Evolutionary conservation across 2,797 vertebrate species (phyloP), one percentile per base, ranked within the genome.

Genomic region (Cryptoblepharus egeriae): DNA sequence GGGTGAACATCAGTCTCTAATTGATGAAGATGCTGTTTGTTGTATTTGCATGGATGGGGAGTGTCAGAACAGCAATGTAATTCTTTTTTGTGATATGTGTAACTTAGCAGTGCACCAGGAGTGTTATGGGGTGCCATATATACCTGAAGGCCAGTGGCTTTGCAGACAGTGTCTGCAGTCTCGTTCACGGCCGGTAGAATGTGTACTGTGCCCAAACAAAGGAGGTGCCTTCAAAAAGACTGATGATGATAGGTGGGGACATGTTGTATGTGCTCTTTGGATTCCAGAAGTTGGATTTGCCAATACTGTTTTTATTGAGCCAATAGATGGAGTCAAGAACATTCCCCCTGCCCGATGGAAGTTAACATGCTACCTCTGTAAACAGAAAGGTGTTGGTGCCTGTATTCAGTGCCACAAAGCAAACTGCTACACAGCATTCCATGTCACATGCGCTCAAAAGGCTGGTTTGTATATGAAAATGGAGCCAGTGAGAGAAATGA

Each of bases 351-450:
- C 98, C 35, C 97, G 98, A 91, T 99, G 98, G 98, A 99, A 98
- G 94, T 97, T 99, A 93, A 98, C 97, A 2, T 99, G 98, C 96
- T 99, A 99, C 97, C 97, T 99, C 95, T 99, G 98, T 91, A 99
- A 99, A 96, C 97, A 99, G 95, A 99, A 97, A 89, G 98, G 97
- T 1, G 96, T 98, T 10, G 98, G 98, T 32, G 98, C 98, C 75
- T 99, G 98, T 91, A 99, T 99, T 91, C 98, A 99, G 96, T 99
- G 98, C 95, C 98, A 99, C 96, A 98, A 97, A 94, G 98, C 98
- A 73, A 99, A 99, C 95, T 99, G 98, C 93, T 99, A 99, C 93
- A 98, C 97, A 2, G 98, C 98, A 91, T 99, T 99, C 95, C 98
- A 99, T 9, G 98, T 99, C 87, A 99, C 97, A 0, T 99, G 98